Percentiles rank a stretch among this genome's conserved stretches.
Evolutionary conservation across 2,797 vertebrate species (phyloP).

Genomic region (Pseudotriccus pelzelni): DNA sequence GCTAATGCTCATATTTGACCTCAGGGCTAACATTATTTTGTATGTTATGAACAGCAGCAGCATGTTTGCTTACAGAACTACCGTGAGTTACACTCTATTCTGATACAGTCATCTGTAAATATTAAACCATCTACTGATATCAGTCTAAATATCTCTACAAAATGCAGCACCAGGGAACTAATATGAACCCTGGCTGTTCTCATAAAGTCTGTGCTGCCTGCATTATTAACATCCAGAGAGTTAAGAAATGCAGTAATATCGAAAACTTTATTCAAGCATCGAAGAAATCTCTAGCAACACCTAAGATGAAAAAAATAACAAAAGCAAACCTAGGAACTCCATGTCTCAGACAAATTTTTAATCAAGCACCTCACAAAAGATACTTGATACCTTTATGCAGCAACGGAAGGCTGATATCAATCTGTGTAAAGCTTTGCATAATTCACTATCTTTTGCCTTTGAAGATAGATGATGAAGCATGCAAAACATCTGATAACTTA

Average conservation of each 20-base stretch:
- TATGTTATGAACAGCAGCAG: background rate
- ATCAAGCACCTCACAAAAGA: background rate
- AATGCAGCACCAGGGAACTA: background rate
- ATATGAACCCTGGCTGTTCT: background rate
- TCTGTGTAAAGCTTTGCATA: background rate
- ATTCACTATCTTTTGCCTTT: background rate
- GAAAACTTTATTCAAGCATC: background rate
- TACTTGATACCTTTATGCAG: background rate
- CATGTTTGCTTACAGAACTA: background rate
- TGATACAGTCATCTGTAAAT: background rate
- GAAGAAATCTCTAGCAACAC: background rate
- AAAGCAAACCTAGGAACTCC: background rate
- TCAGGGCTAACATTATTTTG: background rate
- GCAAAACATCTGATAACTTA: background rate
- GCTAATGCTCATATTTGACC: background rate
- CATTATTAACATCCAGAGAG: background rate
- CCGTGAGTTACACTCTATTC: background rate
- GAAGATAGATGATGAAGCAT: background rate
- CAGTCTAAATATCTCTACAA: background rate
- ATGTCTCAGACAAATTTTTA: background rate
- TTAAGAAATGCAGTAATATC: background rate
- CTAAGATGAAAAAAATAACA: background rate
- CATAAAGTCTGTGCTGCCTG: background rate
- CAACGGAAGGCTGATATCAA: background rate
- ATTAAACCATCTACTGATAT: background rate